A percentile compares a stretch with the other conserved stretches of the same genome.
Evolutionary conservation across 2,113 vertebrate species (phyloP).

Genomic region (Numenius arquata): DNA sequence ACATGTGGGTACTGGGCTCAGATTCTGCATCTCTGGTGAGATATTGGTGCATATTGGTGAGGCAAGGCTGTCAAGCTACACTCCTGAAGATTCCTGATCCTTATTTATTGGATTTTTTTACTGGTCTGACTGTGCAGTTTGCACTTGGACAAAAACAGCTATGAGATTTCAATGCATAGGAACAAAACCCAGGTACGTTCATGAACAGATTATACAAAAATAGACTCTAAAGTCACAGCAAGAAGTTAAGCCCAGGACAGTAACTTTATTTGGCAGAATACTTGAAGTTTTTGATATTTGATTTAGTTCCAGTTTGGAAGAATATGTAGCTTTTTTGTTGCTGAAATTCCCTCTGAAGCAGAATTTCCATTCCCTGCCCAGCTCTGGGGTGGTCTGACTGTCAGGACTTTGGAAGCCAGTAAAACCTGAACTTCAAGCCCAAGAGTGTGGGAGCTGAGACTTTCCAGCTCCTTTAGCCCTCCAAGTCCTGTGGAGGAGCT

Average conservation of each 20-base stretch:
- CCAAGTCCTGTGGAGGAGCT: neutral
- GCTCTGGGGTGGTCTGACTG: conserved; percentile 57
- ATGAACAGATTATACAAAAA: neutral
- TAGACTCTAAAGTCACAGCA: neutral
- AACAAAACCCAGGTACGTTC: neutral
- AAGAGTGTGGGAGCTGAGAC: neutral
- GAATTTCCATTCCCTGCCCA: conserved; percentile 50
- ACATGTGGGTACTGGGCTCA: neutral
- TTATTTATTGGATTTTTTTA: neutral
- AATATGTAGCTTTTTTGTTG: conserved; percentile 27
- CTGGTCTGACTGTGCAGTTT: neutral
- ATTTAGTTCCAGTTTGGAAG: conserved; percentile 39
- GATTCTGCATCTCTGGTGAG: neutral
- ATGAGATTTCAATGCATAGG: neutral
- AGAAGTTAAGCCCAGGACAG: conserved; percentile 2
- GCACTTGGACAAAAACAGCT: neutral
- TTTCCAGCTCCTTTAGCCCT: conserved; percentile 9
- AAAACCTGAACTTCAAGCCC: neutral
- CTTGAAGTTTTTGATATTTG: conserved; percentile 1
- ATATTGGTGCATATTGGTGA: neutral
- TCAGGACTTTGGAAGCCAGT: conserved; percentile 5
- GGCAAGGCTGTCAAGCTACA: neutral
- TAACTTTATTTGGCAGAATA: conserved; percentile 30
- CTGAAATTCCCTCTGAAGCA: conserved; percentile 42
- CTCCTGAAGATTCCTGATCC: neutral